Conservation (phyloP, 2,888 invertebrate genomes). For the Theodoxus fluviatilis region DNA sequence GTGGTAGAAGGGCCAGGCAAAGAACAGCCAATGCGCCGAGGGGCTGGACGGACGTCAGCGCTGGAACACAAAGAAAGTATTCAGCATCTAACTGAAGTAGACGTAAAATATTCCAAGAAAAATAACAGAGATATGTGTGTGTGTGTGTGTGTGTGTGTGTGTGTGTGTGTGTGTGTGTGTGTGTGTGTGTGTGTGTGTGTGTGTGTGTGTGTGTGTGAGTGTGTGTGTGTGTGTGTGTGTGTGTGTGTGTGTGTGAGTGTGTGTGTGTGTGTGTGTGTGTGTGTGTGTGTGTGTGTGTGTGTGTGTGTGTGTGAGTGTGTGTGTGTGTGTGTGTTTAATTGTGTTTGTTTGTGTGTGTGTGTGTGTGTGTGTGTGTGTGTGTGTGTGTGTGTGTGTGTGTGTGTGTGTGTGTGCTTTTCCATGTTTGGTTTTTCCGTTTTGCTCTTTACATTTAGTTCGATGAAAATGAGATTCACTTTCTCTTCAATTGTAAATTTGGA, state of each 20-base stretch:
- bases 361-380: conserved; percentile 3
- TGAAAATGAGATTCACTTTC: too few relatives aligned
- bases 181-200: conserved; percentile 6
- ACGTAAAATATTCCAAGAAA: too few relatives aligned
- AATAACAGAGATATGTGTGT: too few relatives aligned
- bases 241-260: conserved; percentile 10
- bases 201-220: background rate
- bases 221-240: conserved; percentile 2
- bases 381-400: background rate
- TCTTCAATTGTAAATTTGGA: too few relatives aligned
- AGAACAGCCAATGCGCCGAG: too few relatives aligned
- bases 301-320: conserved; percentile 15
- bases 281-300: background rate
- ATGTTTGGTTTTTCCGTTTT: background rate
- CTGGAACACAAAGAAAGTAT: too few relatives aligned
- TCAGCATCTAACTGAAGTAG: too few relatives aligned
- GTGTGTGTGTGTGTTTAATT: conserved; percentile 5
- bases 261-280: conserved; percentile 4
- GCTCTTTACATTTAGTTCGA: too few relatives aligned
- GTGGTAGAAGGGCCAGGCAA: too few relatives aligned
- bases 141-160: conserved; percentile 6
- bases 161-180: conserved; percentile 15
- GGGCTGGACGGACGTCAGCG: too few relatives aligned
- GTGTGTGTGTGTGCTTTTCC: background rate
- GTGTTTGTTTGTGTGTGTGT: background rate